These are phyloP conservation scores for Odontocerum albicorne DNA, from an alignment of 2,888 invertebrate species.

Conservation along the genomic window DNA sequence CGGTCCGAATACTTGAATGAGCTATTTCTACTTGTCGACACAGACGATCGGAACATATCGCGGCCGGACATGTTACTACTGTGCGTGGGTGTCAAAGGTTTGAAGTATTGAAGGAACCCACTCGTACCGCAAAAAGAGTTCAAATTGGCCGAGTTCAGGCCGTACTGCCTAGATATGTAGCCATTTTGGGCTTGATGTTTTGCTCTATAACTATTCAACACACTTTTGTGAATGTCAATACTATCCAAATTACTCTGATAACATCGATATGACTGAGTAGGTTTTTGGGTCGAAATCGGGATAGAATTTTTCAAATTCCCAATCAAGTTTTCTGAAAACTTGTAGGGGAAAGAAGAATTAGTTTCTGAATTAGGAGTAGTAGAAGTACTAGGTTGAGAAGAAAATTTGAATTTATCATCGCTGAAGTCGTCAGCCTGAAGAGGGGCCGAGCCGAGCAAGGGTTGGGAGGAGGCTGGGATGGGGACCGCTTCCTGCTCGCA, in stretches of 20 bases:
- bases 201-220: slow-evolving; percentile 20
- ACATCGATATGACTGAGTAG: slow-evolving; percentile 16
- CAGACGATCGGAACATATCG: slow-evolving; percentile 1
- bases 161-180: slow-evolving; percentile 19
- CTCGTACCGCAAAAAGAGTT: slow-evolving; percentile 28
- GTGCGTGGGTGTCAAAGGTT: slow-evolving; percentile 16
- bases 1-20: slow-evolving; percentile 35
- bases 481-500: slow-evolving; percentile 44
- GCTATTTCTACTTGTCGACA: slow-evolving; percentile 13
- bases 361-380: slow-evolving; percentile 20
- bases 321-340: slow-evolving; percentile 26
- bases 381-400: slow-evolving; percentile 9
- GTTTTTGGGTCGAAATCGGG: slow-evolving; percentile 28
- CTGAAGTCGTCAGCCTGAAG: slow-evolving; percentile 16
- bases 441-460: slow-evolving; percentile 12
- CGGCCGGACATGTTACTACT: slow-evolving; percentile 9
- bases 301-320: slow-evolving; percentile 33
- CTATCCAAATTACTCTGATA: slow-evolving; percentile 16
- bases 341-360: slow-evolving; percentile 21
- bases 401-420: slow-evolving; percentile 11
- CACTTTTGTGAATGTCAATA: slow-evolving; percentile 21
- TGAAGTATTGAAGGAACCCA: slow-evolving; percentile 30
- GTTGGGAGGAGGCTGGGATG: slow-evolving; percentile 13
- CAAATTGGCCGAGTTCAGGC: slow-evolving; percentile 34
- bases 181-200: slow-evolving; percentile 15